Evolutionary conservation across 2,888 invertebrate genomes (phyloP), one percentile per base, ranked within the genome.

Genomic region (Himalopsyche kuldschensis): DNA sequence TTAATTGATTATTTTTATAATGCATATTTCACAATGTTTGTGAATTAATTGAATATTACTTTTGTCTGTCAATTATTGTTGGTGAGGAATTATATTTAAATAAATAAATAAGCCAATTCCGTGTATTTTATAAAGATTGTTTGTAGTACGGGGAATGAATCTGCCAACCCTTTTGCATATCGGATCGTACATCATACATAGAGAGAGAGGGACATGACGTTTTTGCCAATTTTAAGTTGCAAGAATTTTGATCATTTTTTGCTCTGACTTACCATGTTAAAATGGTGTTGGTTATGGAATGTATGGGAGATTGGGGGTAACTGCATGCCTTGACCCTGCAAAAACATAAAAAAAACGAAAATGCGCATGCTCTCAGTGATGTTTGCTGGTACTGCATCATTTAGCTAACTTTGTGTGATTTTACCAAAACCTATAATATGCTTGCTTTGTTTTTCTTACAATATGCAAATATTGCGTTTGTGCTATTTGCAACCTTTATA

Each of bases 261-360:
- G 47, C 84, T 85, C 85, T 78, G 82, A 92, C 92, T 92, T 91
- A 92, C 92, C 92, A 92, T 89, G 88, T 91, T 90, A 90, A 89
- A 92, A 91, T 82, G 82, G 84, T 92, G 92, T 89, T 92, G 91
- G 90, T 91, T 90, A 88, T 92, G 92, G 89, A 90, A 91, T 91
- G 91, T 90, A 89, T 92, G 91, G 89, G 91, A 90, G 91, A 91
- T 90, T 89, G 91, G 89, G 89, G 90, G 90, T 88, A 92, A 89
- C 88, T 89, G 89, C 91, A 92, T 91, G 91, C 92, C 92, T 88
- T 90, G 91, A 88, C 91, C 92, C 92, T 92, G 92, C 87, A 91
- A 69, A 90, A 90, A 86, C 82, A 85, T 84, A 86, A 84, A 84
- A 86, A 86, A 69, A 69, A 69, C 69, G 82, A 81, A 86, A 86